Evolutionary conservation across 2,113 vertebrate species (phyloP), one percentile per base, ranked within the genome.

Genomic region (Plecturocebus donacophilus): DNA sequence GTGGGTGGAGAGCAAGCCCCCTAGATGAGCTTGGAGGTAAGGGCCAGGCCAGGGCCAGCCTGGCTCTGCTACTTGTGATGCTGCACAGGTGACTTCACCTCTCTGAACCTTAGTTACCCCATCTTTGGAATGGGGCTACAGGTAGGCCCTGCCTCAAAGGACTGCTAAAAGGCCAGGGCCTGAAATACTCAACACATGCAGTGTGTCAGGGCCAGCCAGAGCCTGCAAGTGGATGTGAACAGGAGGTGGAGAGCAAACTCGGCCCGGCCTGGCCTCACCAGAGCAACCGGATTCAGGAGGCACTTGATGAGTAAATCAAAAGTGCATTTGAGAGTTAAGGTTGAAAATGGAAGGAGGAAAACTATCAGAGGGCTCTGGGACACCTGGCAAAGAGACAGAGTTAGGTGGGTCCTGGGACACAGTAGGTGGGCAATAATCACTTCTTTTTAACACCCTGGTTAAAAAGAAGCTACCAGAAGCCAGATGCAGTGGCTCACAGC

Each of bases 341-440:
- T 38, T 85, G 71, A 38, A 96, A 32, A 19, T 0, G 6, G 23
- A 58, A 76, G 54, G 23, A 75, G 19, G 27, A 66, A 54, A 85
- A 58, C 35, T 8, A 8, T 47, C 14, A 1, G 2, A 1, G 52
- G 3, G 3, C 47, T 17, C 3, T 27, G 5, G 42, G 58, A 68
- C 16, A 23, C 75, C 35, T 14, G 79, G 77, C 12, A 3, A 12
- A 42, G 32, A 47, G 47, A 32, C 20, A 52, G 49, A 19, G 19
- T 32, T 45, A 35, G 87, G 12, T 0, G 12, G 13, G 80, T 52
- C 49, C 16, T 10, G 52, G 32, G 42, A 21, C 83, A 38, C 38
- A 40, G 49, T 0, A 68, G 76, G 88, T 4, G 3, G 25, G 17
- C 75, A 13, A 30, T 0, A 38, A 84, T 61, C 20, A 16, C 49